These are phyloP conservation scores for Onychostruthus taczanowskii DNA, from an alignment of 2,113 vertebrate genomes.

Conservation along the genomic window DNA sequence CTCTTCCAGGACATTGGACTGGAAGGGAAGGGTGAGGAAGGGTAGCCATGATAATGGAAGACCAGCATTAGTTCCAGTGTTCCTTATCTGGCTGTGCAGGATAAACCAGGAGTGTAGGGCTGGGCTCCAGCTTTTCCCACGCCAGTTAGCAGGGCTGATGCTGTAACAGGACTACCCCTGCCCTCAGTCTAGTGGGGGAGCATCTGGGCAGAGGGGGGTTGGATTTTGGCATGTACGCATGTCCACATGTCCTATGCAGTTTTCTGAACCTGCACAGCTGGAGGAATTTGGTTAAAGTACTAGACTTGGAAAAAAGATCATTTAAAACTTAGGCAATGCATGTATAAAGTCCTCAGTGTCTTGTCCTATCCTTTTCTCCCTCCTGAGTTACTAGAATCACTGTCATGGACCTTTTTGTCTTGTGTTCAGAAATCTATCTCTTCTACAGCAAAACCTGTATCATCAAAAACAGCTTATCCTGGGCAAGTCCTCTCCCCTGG, in stretches of 20 bases:
- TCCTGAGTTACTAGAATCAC: background rate
- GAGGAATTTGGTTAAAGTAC: background rate
- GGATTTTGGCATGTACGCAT: background rate
- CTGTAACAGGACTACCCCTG: background rate
- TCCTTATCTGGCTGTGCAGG: background rate
- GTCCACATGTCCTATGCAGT: background rate
- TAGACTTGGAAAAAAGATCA: background rate
- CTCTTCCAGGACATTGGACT: background rate
- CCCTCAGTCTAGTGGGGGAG: accelerated
- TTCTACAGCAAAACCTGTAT: background rate
- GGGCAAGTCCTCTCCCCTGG: background rate
- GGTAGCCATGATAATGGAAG: background rate
- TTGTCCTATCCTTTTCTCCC: background rate
- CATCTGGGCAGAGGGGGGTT: background rate
- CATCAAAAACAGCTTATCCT: background rate
- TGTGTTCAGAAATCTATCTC: background rate
- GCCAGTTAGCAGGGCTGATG: background rate
- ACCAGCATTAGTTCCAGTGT: background rate
- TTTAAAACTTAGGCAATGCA: background rate
- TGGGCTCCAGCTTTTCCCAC: background rate
- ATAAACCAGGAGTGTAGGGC: background rate
- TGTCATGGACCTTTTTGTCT: background rate
- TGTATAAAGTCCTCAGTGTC: background rate
- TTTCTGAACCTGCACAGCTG: background rate
- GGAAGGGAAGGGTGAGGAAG: background rate